Conservation (phyloP, 2,797 vertebrate genomes). For the Myripristis murdjan region DNA sequence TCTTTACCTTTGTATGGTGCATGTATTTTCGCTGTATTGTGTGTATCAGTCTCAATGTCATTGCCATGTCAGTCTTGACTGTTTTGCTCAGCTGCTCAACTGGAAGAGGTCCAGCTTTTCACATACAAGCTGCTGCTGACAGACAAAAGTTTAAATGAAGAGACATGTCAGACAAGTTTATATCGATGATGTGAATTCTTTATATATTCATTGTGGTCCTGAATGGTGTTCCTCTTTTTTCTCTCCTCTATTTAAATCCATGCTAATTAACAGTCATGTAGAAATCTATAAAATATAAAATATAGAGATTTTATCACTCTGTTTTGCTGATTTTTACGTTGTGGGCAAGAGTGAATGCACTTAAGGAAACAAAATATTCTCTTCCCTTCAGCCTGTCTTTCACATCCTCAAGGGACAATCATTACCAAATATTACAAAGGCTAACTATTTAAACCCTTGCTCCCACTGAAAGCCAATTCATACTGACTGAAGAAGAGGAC, state of each 20-base stretch:
- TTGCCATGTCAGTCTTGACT: slow-evolving; percentile 30
- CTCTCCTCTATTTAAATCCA: not conserved
- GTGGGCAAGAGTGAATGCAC: slow-evolving; percentile 14
- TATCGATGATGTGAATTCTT: not conserved
- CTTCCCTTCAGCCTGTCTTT: slow-evolving; percentile 48
- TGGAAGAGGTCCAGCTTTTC: slow-evolving; percentile 11
- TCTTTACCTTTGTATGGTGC: not conserved
- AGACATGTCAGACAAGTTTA: not conserved
- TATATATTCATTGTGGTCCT: not conserved
- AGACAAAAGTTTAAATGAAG: slow-evolving; percentile 19
- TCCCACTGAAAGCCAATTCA: slow-evolving; percentile 72
- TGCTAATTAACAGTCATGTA: too few species aligned
- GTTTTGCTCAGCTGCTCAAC: slow-evolving; percentile 4
- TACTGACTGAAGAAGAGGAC: slow-evolving; percentile 63
- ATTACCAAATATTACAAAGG: slow-evolving; percentile 79
- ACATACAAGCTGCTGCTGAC: not conserved
- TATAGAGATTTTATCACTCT: slow-evolving; percentile 5
- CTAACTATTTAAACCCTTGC: slow-evolving; percentile 82
- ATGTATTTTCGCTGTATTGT: slow-evolving; percentile 7
- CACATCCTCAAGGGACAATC: slow-evolving; percentile 73
- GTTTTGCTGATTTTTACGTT: not conserved
- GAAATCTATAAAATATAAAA: slow-evolving; percentile 10
- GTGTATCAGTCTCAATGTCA: slow-evolving; percentile 12
- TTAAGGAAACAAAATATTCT: slow-evolving; percentile 46
- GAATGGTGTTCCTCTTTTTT: slow-evolving; percentile 3